Evolutionary conservation across 2,797 vertebrate species (phyloP).

Genomic region (Lagorchestes hirsutus): DNA sequence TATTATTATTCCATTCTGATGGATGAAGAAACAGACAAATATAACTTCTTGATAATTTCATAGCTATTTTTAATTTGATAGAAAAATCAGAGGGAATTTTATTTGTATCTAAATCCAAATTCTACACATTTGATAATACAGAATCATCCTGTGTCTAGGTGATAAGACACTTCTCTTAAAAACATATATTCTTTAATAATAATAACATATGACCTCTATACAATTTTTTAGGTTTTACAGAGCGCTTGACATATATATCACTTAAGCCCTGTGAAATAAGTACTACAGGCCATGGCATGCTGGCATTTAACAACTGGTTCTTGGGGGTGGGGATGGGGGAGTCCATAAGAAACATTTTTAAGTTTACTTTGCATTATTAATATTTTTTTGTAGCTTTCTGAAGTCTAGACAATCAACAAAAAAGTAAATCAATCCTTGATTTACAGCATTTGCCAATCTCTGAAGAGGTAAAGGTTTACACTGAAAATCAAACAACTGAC

Average conservation of each 20-base stretch:
- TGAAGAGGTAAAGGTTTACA: neutral
- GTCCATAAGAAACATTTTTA: no score
- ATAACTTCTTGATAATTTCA: neutral
- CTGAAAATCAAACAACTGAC: neutral
- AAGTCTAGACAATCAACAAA: neutral
- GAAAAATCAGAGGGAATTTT: neutral
- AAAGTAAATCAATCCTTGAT: neutral
- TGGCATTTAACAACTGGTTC: neutral
- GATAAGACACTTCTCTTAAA: neutral
- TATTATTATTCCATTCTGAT: neutral
- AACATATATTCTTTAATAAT: neutral
- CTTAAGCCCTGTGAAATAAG: constrained; percentile 37
- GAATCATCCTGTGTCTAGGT: neutral
- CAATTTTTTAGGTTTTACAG: constrained; percentile 37
- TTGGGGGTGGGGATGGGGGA: no score
- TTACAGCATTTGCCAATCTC: neutral
- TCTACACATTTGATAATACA: neutral
- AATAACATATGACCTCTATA: constrained; percentile 26
- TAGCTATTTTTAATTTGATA: neutral
- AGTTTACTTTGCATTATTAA: neutral
- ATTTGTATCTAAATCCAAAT: neutral
- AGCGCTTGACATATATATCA: constrained; percentile 24
- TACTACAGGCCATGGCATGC: neutral
- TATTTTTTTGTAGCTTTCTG: neutral
- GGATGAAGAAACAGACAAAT: neutral